Base-by-base conservation (phyloP, 2,113 vertebrate species). In the Clarias gariepinus region DNA sequence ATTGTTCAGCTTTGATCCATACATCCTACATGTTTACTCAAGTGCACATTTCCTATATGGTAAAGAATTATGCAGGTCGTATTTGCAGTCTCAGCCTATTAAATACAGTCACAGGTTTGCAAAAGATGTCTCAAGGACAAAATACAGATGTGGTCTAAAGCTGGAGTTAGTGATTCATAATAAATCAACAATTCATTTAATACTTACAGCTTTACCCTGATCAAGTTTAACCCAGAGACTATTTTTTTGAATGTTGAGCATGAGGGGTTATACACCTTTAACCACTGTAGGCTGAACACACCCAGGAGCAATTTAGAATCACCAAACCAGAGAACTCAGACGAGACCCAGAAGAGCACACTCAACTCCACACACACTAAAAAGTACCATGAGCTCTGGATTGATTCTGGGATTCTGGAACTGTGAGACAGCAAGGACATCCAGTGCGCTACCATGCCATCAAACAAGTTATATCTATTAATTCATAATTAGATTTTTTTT, bases 1-100 rank as follows among this genome's bases (percentile, higher is more conserved):
- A 53, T 19, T 58, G 15, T 66, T 64, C 21, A 52, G 11, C 71
- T 23, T 76, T 52, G 11, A 76, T 52, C 41, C 19, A 68, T 6
- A 25, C 3, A 57, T 85, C 61, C 77, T 86, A 58, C 52, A 71
- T 58, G 74, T 18, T 58, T 57, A 30, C 63, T 85, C 41, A 33
- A 61, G 69, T 73, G 69, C 19, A 41, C 19, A 73, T 41, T 41
- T 76, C 10, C 3, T 21, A 4, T 23, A 73, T 71, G 1, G 30
- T 30, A 15, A 68, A 13, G 18, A 28, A 73, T 21, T 41, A 41
- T 41, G 33, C 9, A 12, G 33, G 19, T 23, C 69, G 41, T 41
- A 23, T 23, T 73, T 73, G 15, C 13, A 36, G 18, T 33, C 8
- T 71, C 11, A 2, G 12, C 33, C 41, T 73, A 41, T 41, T 73